Evolutionary conservation across 2,797 vertebrate genomes (phyloP).

Genomic region (Enteromius anoplus): DNA sequence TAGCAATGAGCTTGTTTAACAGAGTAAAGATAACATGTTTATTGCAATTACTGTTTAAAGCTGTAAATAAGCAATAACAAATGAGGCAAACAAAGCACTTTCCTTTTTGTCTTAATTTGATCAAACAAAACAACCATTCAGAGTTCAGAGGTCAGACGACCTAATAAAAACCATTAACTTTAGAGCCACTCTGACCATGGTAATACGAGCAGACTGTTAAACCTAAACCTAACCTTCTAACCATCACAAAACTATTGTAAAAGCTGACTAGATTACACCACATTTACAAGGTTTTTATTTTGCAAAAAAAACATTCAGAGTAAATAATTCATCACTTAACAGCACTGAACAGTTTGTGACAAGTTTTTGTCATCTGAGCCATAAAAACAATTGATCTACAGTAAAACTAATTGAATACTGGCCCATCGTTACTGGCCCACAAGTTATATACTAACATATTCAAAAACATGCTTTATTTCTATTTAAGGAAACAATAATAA

Average conservation of each 20-base stretch:
- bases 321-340: neutral
- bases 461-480: neutral
- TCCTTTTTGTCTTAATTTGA: neutral
- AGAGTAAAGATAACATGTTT: neutral
- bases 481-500: neutral
- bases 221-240: slow-evolving; percentile 3
- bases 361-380: neutral
- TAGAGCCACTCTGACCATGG: slow-evolving; percentile 2
- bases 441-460: neutral
- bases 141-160: slow-evolving; percentile 12
- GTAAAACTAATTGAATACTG: neutral
- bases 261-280: neutral
- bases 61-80: neutral
- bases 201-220: slow-evolving; percentile 23
- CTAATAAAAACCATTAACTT: slow-evolving; percentile 25
- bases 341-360: neutral
- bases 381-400: neutral
- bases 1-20: neutral
- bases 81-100: neutral
- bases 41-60: neutral
- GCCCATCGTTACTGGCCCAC: neutral
- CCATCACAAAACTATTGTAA: neutral
- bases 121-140: neutral
- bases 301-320: neutral
- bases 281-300: neutral